Percentiles rank a stretch among this genome's conserved stretches.
phyloP scores from a whole-genome alignment of 2,113 vertebrate species.

The Callaeas wilsoni region DNA sequence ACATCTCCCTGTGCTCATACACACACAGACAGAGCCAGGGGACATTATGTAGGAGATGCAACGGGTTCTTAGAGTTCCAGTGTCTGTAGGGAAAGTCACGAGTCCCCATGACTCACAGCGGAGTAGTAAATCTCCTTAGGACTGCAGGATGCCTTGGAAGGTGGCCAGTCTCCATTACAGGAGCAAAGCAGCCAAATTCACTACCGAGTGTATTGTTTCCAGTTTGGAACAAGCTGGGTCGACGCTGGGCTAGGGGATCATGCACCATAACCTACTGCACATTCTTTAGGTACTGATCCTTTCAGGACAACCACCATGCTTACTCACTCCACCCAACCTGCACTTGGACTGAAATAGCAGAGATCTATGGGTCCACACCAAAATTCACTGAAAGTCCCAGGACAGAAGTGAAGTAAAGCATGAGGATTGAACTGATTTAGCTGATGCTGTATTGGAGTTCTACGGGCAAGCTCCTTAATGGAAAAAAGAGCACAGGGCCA shows the following conservation, averaged over 20 bases:
- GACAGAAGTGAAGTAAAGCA: neutral
- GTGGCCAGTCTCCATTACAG: neutral
- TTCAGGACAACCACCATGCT: neutral
- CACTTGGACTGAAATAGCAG: neutral
- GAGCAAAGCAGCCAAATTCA: neutral
- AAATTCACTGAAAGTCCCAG: neutral
- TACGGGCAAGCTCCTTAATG: neutral
- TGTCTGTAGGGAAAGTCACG: fast-evolving
- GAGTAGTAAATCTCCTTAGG: neutral
- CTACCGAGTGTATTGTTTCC: fast-evolving
- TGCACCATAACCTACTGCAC: neutral
- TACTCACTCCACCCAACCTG: neutral
- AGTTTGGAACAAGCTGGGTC: neutral
- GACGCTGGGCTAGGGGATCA: neutral
- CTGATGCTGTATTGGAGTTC: neutral
- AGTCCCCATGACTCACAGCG: neutral
- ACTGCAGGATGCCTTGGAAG: neutral
- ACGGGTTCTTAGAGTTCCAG: neutral
- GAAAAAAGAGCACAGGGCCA: neutral
- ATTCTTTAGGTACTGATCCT: neutral
- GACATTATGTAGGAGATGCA: neutral
- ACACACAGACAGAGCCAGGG: neutral
- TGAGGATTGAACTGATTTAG: neutral
- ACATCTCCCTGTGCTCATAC: no score
- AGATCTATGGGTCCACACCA: neutral